Conservation (phyloP, 1,140 invertebrate species). For the Neuroterus valhalla region DNA sequence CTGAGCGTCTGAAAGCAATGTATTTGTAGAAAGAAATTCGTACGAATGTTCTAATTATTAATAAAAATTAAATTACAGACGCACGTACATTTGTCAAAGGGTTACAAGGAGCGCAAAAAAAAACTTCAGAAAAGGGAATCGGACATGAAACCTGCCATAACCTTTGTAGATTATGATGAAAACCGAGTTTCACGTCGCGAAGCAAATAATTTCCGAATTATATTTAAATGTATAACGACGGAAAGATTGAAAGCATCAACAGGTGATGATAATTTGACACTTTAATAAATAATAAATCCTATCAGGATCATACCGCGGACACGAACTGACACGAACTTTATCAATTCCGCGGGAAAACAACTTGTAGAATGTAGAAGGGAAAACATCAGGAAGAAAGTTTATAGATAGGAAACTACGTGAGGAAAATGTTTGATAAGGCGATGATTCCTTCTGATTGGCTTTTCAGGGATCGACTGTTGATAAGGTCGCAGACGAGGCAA, state of each 20-base stretch:
- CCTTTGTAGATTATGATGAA: background rate
- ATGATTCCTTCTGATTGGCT: conserved; percentile 29
- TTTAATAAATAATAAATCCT: conserved; percentile 41
- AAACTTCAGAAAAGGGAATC: background rate
- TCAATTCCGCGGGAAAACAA: conserved; percentile 68
- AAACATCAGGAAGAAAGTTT: background rate
- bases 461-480: conserved; percentile 59
- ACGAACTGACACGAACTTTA: conserved; percentile 32
- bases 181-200: background rate
- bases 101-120: background rate
- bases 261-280: conserved; percentile 24
- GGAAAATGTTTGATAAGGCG: background rate
- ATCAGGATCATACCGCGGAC: conserved; percentile 32
- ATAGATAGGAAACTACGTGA: background rate
- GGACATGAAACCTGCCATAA: background rate
- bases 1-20: background rate
- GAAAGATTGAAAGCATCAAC: background rate
- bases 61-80: background rate
- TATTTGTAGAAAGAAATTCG: background rate
- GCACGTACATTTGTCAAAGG: conserved; percentile 38
- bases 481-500: conserved; percentile 77
- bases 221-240: background rate
- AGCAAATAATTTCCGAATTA: conserved; percentile 5
- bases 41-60: background rate
- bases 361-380: conserved; percentile 25